Percentiles rank a stretch among this genome's conserved stretches.
phyloP scores from a whole-genome alignment of 2,888 invertebrate species.

The Erebia ligea region DNA sequence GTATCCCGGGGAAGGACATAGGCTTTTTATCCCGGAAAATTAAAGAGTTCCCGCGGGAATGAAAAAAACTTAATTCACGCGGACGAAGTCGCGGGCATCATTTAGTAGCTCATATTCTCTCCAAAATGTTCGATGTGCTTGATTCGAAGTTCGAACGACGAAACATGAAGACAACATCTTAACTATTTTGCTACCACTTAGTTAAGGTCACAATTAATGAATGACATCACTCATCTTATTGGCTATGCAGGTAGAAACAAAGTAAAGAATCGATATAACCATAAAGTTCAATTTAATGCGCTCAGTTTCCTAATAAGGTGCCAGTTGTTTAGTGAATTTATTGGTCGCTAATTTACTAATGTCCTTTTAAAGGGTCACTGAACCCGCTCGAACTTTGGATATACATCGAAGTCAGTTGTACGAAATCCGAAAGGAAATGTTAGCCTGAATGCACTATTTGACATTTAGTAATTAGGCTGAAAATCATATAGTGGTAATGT shows the following conservation, averaged over 20 bases:
- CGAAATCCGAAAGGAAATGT: slow-evolving; percentile 12
- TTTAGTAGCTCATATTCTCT: too few relatives aligned
- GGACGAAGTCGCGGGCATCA: too few relatives aligned
- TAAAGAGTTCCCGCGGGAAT: too few relatives aligned
- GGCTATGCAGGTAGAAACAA: not conserved
- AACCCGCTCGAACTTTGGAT: slow-evolving; percentile 10
- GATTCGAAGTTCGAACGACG: too few relatives aligned
- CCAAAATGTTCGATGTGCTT: too few relatives aligned
- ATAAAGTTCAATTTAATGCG: not conserved
- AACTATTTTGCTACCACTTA: too few relatives aligned
- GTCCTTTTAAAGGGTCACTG: not conserved
- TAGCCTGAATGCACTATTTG: slow-evolving; percentile 2
- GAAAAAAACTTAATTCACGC: too few relatives aligned
- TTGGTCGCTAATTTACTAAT: not conserved
- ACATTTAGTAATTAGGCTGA: not conserved
- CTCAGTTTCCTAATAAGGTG: slow-evolving; percentile 9
- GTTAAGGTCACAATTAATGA: too few relatives aligned
- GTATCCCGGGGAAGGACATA: too few relatives aligned
- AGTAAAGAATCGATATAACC: not conserved
- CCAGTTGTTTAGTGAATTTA: not conserved
- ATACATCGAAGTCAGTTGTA: slow-evolving; percentile 2
- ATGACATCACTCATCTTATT: not conserved
- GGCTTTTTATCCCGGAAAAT: too few relatives aligned
- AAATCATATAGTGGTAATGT: not conserved
- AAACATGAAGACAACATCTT: too few relatives aligned